These are phyloP conservation scores for Asobara japonica DNA, from an alignment of 1,140 invertebrate genomes.

Conservation along the genomic window DNA sequence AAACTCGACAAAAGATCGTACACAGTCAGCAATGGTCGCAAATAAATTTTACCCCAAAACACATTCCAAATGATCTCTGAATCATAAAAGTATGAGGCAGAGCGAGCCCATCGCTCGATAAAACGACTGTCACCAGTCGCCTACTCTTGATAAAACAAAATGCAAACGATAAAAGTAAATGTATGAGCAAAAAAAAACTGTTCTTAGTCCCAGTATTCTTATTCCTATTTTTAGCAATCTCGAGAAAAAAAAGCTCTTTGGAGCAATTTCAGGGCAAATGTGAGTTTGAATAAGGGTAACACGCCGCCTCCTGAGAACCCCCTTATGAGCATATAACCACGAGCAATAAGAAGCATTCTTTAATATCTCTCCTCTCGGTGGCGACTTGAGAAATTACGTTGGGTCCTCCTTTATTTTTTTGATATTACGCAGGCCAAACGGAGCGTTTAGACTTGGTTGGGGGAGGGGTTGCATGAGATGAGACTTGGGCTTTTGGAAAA, in stretches of 20 bases:
- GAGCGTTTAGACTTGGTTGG: background rate
- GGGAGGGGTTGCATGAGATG: background rate
- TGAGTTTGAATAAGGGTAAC: slow-evolving; percentile 16
- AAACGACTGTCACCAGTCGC: too few relatives aligned
- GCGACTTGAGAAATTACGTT: slow-evolving; percentile 13
- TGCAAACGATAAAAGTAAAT: too few relatives aligned
- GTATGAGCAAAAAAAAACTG: background rate
- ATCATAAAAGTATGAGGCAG: too few relatives aligned
- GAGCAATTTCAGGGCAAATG: slow-evolving; percentile 11
- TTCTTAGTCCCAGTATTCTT: background rate
- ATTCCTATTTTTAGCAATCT: slow-evolving; percentile 16
- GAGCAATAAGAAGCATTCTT: background rate
- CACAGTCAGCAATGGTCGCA: too few relatives aligned
- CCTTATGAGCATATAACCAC: background rate
- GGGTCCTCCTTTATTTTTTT: slow-evolving; percentile 9
- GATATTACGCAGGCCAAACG: slow-evolving; percentile 7
- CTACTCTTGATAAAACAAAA: too few relatives aligned
- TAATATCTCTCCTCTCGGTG: slow-evolving; percentile 9
- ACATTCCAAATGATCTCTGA: too few relatives aligned
- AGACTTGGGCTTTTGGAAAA: background rate
- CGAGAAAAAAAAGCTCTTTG: background rate
- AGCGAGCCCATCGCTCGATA: too few relatives aligned
- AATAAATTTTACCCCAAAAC: too few relatives aligned
- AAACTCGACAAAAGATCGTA: too few relatives aligned
- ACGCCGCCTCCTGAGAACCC: background rate